These are phyloP conservation scores for Zele albiditarsus DNA, from an alignment of 2,888 invertebrate species.

Conservation along the genomic window DNA sequence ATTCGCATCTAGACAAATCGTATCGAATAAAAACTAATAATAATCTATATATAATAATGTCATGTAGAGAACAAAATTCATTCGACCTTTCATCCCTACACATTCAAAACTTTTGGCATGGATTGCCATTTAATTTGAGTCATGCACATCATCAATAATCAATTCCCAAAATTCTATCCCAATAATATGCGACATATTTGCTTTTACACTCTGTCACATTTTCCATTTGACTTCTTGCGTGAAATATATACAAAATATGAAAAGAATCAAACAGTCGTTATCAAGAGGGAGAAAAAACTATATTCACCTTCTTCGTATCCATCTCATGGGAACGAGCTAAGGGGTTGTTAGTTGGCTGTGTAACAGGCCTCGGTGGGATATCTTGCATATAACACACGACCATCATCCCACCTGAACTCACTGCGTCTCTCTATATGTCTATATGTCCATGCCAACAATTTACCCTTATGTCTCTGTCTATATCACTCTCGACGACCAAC, in stretches of 20 bases:
- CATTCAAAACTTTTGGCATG: too few relatives aligned
- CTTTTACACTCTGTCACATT: too few relatives aligned
- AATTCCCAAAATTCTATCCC: too few relatives aligned
- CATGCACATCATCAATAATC: conserved; percentile 29
- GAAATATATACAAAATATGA: conserved; percentile 45
- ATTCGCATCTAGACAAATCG: too few relatives aligned
- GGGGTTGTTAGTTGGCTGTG: conserved; percentile 69
- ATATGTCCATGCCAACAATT: not conserved
- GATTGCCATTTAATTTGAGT: too few relatives aligned
- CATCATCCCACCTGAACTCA: conserved; percentile 31
- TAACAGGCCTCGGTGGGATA: conserved; percentile 67
- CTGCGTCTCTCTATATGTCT: conserved; percentile 8
- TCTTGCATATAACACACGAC: conserved; percentile 45
- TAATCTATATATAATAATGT: too few relatives aligned
- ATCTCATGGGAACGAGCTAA: conserved; percentile 59
- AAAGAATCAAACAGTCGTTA: conserved; percentile 66
- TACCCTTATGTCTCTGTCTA: conserved; percentile 10
- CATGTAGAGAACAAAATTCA: too few relatives aligned
- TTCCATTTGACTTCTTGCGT: too few relatives aligned
- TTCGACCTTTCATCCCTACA: too few relatives aligned
- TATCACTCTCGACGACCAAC: not conserved
- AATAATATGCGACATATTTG: too few relatives aligned
- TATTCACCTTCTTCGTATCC: conserved; percentile 57
- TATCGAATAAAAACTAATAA: too few relatives aligned
- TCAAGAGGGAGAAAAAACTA: conserved; percentile 49